Base-by-base conservation (phyloP, 2,113 vertebrate genomes). In the Hemibagrus wyckioides region DNA sequence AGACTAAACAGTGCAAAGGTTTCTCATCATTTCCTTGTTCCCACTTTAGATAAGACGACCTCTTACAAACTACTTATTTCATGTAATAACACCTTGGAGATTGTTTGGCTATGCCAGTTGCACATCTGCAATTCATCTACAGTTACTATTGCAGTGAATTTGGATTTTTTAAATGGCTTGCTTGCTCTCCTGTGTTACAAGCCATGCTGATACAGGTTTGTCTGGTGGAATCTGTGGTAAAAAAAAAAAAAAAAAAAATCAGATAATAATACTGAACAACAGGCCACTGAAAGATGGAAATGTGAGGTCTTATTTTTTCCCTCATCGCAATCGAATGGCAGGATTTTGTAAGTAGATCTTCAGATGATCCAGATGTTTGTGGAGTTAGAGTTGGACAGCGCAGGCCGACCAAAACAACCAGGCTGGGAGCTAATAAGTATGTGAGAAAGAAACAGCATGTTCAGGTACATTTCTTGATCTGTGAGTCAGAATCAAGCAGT, bases 1-100 rank as follows among this genome's bases (percentile, higher is more conserved):
- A 90, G 63, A 77, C 76, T 69, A 65, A 87, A 89, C 87, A 89
- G 85, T 77, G 86, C 83, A 83, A 92, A 87, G 65, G 61, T 52
- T 79, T 87, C 86, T 84, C 80, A 89, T 90, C 80, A 67, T 86
- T 76, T 90, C 79, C 28, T 61, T 77, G 63, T 84, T 85, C 50
- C 87, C 84, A 83, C 81, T 57, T 61, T 83, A 87, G 89, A 91
- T 88, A 89, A 86, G 83, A 76, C 57, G 57, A 71, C 69, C 59
- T 85, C 80, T 36, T 44, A 84, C 77, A 89, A 89, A 85, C 59
- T 71, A 63, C 25, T 39, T 41, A 84, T 89, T 89, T 86, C 57
- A 84, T 82, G 87, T 90, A 88, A 88, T 84, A 69, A 85, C 89
- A 77, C 79, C 83, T 80, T 84, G 56, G 88, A 80, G 28, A 73